These are phyloP conservation scores for Rachycentron canadum DNA, from an alignment of 2,797 vertebrate genomes.

Conservation along the genomic window DNA sequence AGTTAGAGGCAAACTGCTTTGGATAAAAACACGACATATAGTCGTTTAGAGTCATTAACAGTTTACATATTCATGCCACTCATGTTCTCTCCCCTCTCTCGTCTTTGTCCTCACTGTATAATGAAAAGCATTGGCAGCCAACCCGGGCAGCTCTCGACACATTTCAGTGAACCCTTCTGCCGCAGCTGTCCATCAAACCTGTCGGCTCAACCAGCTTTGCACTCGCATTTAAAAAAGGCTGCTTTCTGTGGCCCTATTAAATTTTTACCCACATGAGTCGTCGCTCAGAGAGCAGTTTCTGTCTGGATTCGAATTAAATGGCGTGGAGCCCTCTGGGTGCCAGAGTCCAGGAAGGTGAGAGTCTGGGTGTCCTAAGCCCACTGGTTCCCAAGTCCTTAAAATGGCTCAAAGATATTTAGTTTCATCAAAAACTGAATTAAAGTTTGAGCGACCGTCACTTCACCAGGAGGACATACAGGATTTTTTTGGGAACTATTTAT, in stretches of 20 bases:
- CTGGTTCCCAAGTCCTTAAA: neutral
- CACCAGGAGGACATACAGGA: neutral
- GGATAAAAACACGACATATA: neutral
- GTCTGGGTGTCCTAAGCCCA: no score
- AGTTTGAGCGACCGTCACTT: neutral
- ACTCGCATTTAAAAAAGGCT: neutral
- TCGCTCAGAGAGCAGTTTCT: neutral
- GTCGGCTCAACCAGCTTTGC: neutral
- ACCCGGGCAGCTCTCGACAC: conserved; percentile 5
- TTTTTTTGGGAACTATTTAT: neutral
- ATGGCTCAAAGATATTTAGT: neutral
- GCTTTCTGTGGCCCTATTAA: neutral
- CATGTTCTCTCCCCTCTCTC: neutral
- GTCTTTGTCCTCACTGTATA: neutral
- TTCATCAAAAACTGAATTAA: neutral
- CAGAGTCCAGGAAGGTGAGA: no score
- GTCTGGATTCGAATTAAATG: neutral
- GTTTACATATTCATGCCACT: neutral
- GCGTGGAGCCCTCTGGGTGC: no score
- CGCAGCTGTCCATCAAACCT: conserved; percentile 27
- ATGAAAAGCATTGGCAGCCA: neutral
- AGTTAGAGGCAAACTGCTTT: no score
- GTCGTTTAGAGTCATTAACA: neutral
- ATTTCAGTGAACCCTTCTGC: conserved; percentile 18
- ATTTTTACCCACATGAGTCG: neutral